Evolutionary conservation across 2,113 vertebrate genomes (phyloP), one percentile per base, ranked within the genome.

Genomic region (Gorsachius goisagi): DNA sequence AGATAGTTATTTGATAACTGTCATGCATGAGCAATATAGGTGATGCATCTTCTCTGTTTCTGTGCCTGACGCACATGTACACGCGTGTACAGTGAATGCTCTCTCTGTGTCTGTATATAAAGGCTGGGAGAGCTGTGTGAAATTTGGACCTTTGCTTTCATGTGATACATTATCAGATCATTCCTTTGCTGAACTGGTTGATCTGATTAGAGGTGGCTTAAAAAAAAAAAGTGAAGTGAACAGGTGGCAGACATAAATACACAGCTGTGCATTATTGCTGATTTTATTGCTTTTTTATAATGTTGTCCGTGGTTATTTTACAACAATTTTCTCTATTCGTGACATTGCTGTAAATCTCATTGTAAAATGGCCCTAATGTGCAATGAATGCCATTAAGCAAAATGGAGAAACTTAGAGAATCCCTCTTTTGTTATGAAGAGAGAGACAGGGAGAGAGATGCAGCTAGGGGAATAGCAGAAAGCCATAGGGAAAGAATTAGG

Each of bases 231-330:
- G 49, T 49, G 59, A 85, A 83, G 55, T 77, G 96, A 97, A 84
- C 97, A 98, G 96, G 97, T 96, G 98, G 97, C 93, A 88, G 83
- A 85, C 58, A 77, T 97, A 96, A 96, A 96, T 90, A 84, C 92
- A 67, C 97, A 97, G 95, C 95, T 97, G 97, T 91, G 94, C 90
- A 41, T 78, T 68, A 80, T 35, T 74, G 93, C 95, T 89, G 58
- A 68, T 95, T 98, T 98, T 95, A 97, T 81, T 90, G 95, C 96
- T 85, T 37, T 94, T 94, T 95, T 95, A 93, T 95, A 95, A 92
- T 33, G 72, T 84, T 93, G 94, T 97, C 96, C 96, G 4, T n/a
- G 22, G 66, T 94, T 96, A 90, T 93, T 97, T 97, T 95, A 94
- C 93, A 95, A 83, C 64, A 33, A 62, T 93, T 96, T 98, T 96